Percentiles rank a stretch among this genome's conserved stretches.
Evolutionary conservation across 2,797 vertebrate species (phyloP).

Genomic region (Mus minutoides): DNA sequence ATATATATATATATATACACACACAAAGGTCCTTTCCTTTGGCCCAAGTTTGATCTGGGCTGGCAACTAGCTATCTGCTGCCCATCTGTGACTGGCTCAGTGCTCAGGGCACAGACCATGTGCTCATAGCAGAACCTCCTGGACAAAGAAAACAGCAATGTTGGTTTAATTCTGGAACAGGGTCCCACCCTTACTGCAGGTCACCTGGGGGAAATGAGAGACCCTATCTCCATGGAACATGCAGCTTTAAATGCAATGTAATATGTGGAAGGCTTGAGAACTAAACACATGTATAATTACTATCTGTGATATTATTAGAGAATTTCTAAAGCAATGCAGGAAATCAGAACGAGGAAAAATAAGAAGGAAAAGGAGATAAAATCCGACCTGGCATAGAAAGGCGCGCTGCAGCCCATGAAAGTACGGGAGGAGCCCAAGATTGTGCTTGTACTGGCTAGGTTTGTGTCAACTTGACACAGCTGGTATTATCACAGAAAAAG

Average conservation of each 20-base stretch:
- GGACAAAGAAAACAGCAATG: slow-evolving; percentile 17
- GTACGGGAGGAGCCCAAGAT: background rate
- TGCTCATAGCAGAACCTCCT: slow-evolving; percentile 27
- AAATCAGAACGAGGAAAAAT: slow-evolving; percentile 37
- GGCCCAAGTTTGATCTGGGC: background rate
- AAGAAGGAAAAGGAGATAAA: background rate
- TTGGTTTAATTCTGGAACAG: slow-evolving; percentile 25
- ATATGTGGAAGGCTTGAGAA: background rate
- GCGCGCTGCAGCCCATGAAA: background rate
- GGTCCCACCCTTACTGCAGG: background rate
- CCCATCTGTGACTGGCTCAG: background rate
- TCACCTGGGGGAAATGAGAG: background rate
- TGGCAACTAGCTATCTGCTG: background rate
- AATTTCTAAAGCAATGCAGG: slow-evolving; percentile 38
- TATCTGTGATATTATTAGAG: background rate
- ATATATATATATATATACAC: background rate
- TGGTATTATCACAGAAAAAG: no score
- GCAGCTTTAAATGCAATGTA: background rate
- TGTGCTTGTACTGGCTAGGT: no score
- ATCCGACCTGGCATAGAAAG: background rate
- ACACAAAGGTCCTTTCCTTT: background rate
- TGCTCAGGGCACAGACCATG: background rate
- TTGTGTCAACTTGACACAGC: no score
- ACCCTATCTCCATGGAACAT: background rate
- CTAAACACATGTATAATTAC: slow-evolving; percentile 19